These are phyloP conservation scores for Lymantria monacha DNA, from an alignment of 2,888 invertebrate species.

Conservation along the genomic window DNA sequence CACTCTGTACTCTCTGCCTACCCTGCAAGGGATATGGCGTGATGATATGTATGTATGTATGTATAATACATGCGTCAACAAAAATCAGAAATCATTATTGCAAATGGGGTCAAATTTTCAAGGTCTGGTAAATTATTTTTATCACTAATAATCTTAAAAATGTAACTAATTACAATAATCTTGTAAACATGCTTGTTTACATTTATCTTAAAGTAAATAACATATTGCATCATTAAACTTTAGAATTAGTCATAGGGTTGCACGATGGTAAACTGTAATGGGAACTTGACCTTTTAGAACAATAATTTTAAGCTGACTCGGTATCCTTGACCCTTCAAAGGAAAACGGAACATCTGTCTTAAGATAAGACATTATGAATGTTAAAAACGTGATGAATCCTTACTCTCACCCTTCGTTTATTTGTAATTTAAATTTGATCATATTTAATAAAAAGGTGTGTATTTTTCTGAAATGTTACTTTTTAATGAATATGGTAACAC, in stretches of 20 bases:
- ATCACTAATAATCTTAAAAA: no score
- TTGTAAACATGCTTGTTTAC: no score
- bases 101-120: no score
- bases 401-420: constrained; percentile 5
- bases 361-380: constrained; percentile 23
- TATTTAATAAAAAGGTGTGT: neutral
- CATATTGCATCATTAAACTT: neutral
- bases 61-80: no score
- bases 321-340: constrained; percentile 19
- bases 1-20: no score
- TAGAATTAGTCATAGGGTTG: constrained; percentile 9
- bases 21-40: no score
- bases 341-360: constrained; percentile 14
- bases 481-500: no score
- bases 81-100: no score
- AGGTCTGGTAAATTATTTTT: no score
- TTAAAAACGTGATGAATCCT: constrained; percentile 24
- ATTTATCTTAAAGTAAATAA: neutral
- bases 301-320: constrained; percentile 28
- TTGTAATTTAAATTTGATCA: constrained; percentile 13
- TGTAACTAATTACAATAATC: no score
- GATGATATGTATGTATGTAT: no score
- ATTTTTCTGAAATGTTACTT: no score
- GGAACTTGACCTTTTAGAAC: constrained; percentile 43
- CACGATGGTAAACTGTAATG: constrained; percentile 17